A percentile compares a stretch with the other conserved stretches of the same genome.
phyloP scores from a whole-genome alignment of 2,888 invertebrate species.

The Bellardia bayeri region DNA sequence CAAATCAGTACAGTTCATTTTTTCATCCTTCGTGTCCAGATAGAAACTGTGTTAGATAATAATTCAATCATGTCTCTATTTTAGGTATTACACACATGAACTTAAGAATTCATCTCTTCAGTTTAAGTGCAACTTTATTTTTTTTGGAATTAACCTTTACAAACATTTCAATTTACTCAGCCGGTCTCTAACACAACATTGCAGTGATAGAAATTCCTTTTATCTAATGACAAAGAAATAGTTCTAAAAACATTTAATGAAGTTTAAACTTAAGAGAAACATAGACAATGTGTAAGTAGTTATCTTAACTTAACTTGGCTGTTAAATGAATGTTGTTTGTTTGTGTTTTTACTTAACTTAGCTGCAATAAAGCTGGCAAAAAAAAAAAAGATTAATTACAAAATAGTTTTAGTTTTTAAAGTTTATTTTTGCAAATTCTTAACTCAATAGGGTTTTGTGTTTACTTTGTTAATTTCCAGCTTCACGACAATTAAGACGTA shows the following conservation, averaged over 20 bases:
- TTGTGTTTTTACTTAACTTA: not conserved
- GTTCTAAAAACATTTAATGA: constrained; percentile 34
- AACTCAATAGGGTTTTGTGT: constrained; percentile 12
- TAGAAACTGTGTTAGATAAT: too few species aligned
- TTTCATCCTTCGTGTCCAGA: too few species aligned
- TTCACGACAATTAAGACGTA: constrained; percentile 91
- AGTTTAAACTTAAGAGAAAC: constrained; percentile 33
- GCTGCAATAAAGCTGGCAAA: not conserved
- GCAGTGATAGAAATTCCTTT: not conserved
- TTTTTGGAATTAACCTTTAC: not conserved
- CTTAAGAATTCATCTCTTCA: too few species aligned
- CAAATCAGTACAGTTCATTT: too few species aligned
- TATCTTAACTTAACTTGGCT: not conserved
- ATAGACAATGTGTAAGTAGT: not conserved
- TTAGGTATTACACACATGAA: too few species aligned
- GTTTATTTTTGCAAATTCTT: not conserved
- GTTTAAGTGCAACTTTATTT: too few species aligned
- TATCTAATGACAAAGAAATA: constrained; percentile 41
- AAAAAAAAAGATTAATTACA: constrained; percentile 37
- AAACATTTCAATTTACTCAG: not conserved
- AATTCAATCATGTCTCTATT: too few species aligned
- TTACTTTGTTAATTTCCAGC: constrained; percentile 84
- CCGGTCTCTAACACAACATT: not conserved
- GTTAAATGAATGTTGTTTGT: not conserved
- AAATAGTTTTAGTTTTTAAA: constrained; percentile 36